Evolutionary conservation across 2,797 vertebrate genomes (phyloP).

Genomic region (Eidolon dupreanum): DNA sequence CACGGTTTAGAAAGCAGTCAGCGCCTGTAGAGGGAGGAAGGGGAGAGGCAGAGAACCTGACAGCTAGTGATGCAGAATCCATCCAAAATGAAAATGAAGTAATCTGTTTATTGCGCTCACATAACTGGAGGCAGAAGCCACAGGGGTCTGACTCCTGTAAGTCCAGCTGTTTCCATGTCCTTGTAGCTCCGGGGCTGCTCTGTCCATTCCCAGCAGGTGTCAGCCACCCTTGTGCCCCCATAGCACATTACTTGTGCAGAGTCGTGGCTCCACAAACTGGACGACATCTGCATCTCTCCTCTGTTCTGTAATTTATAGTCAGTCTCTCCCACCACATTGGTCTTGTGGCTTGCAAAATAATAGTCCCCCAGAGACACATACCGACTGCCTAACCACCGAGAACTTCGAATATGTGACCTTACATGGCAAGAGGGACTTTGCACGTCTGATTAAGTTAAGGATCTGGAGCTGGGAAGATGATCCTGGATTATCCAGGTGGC

Average conservation of each 20-base stretch:
- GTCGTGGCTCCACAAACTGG: neutral
- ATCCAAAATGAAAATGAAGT: neutral
- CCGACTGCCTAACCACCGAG: neutral
- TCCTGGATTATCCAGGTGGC: neutral
- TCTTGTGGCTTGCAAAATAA: neutral
- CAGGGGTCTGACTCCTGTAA: neutral
- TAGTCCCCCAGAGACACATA: too few relatives aligned
- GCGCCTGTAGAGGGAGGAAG: neutral
- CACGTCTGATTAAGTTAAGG: neutral
- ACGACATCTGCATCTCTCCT: neutral
- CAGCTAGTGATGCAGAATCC: neutral
- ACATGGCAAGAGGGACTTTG: neutral
- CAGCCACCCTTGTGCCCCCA: neutral
- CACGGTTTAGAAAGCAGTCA: neutral
- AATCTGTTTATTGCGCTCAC: neutral
- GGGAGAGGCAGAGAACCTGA: neutral
- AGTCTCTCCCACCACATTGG: neutral
- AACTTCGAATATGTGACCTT: neutral
- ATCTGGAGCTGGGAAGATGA: neutral
- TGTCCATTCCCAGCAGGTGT: neutral
- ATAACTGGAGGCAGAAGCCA: too few relatives aligned
- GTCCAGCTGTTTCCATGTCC: neutral
- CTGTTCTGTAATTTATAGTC: neutral
- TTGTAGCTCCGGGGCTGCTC: neutral
- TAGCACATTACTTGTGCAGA: accelerated